Evolutionary conservation across 2,888 invertebrate species (phyloP).

Genomic region (Eupithecia exiguata): DNA sequence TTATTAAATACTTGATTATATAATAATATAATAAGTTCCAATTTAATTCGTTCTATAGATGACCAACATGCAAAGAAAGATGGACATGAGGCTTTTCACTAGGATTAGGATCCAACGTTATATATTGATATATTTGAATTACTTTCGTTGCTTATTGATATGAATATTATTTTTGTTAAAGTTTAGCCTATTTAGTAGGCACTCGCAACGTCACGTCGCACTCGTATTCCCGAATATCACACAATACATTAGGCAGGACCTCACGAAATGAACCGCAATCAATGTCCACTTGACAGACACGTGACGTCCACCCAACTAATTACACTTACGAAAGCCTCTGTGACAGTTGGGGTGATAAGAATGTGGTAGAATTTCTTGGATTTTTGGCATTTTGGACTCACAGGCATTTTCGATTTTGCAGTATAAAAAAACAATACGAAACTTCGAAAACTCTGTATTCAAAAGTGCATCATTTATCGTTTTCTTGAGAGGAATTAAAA

Average conservation of each 20-base stretch:
- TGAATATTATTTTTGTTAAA: neutral
- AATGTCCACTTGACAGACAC: slow-evolving; percentile 77
- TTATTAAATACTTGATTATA: neutral
- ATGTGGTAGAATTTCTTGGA: slow-evolving; percentile 35
- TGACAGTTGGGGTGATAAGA: slow-evolving; percentile 46
- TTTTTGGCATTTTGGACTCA: slow-evolving; percentile 8
- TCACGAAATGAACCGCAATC: slow-evolving; percentile 69
- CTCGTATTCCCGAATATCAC: slow-evolving; percentile 30
- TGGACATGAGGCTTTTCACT: too few relatives aligned
- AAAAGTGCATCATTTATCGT: neutral
- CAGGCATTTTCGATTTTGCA: neutral
- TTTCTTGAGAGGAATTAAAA: neutral
- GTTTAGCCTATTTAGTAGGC: neutral
- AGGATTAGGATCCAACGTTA: neutral
- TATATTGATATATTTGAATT: neutral
- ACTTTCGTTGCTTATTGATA: neutral
- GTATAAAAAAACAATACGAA: too few relatives aligned
- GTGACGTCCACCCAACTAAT: slow-evolving; percentile 71
- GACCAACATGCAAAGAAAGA: too few relatives aligned
- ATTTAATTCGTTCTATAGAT: too few relatives aligned
- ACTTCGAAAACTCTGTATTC: neutral
- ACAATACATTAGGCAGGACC: slow-evolving; percentile 22
- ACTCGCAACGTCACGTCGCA: too few relatives aligned
- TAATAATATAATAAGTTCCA: too few relatives aligned
- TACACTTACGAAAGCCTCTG: slow-evolving; percentile 46